Evolutionary conservation across 2,797 vertebrate species (phyloP), one percentile per base, ranked within the genome.

Genomic region (Telmatherina bonti): DNA sequence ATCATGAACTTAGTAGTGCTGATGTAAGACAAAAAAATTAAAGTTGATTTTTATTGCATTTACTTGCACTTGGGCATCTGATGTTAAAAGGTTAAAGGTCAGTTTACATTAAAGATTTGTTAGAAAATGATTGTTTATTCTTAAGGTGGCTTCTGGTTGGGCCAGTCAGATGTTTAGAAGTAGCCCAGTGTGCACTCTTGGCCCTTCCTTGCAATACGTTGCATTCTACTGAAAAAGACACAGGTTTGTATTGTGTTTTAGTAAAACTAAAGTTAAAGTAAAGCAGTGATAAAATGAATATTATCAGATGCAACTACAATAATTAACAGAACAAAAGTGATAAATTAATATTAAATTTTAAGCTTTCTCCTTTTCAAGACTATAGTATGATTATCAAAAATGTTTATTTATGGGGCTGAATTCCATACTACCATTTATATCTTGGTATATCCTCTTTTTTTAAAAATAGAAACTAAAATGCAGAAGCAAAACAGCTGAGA

Each of bases 401-500:
- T 26, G 24, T 26, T 51, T 13, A 51, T 26, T 16, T 52, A 7
- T 27, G 0, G 12, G 16, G 2, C 6, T 53, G 7, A 15, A 7
- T 15, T 8, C 3, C 15, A 16, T 7, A 16, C 22, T 52, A 26
- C 6, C 5, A 13, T 27, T 52, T 52, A 22, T 10, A 22, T 22
- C 4, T 13, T 27, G 13, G 22, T 26, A 29, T 16, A 27, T 26
- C 51, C 8, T n/a, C 13, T 18, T 24, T 5, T 30, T 7, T 33
- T 26, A 0, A 33, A 20, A 16, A 38, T 24, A 16, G 2, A 59
- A 35, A 29, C 2, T 16, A 11, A 26, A 53, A 36, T 63, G 47
- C 62, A 51, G 55, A 68, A 68, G 56, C 26, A 22, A 68, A 59
- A 59, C 56, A 36, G 43, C 33, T 41, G 56, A 52, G 13, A n/a